These are phyloP conservation scores for Athalia cordata DNA, from an alignment of 2,888 invertebrate species.

Conservation along the genomic window DNA sequence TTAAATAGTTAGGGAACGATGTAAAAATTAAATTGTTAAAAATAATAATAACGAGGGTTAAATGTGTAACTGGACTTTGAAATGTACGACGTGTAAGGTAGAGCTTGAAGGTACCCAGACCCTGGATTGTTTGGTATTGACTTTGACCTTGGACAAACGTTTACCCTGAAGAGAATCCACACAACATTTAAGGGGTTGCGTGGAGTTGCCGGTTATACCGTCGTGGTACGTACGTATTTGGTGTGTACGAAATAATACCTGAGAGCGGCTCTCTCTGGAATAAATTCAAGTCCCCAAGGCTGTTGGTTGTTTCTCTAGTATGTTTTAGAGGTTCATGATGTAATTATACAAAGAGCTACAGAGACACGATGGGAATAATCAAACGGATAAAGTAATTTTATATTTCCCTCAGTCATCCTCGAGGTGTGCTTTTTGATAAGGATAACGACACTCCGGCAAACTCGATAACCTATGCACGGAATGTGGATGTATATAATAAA, in stretches of 20 bases:
- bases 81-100: neutral
- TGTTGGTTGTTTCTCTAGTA: neutral
- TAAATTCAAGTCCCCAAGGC: constrained; percentile 46
- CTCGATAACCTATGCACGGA: too few species aligned
- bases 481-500: too few species aligned
- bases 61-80: too few species aligned
- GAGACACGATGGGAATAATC: constrained; percentile 57
- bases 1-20: too few species aligned
- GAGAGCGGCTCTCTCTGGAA: constrained; percentile 43
- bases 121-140: constrained; percentile 18
- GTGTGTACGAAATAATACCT: neutral
- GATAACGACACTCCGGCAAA: neutral
- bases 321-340: constrained; percentile 56
- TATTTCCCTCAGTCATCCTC: constrained; percentile 5
- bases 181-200: neutral
- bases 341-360: constrained; percentile 60
- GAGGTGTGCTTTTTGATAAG: constrained; percentile 18
- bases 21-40: too few species aligned
- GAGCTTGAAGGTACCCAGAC: neutral
- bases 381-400: neutral
- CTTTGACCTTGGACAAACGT: constrained; percentile 26
- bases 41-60: too few species aligned
- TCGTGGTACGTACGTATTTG: constrained; percentile 1
- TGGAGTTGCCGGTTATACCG: neutral
- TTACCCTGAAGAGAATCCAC: constrained; percentile 3